Evolutionary conservation across 2,113 vertebrate genomes (phyloP), one percentile per base, ranked within the genome.

Genomic region (Myrmecophaga tridactyla): DNA sequence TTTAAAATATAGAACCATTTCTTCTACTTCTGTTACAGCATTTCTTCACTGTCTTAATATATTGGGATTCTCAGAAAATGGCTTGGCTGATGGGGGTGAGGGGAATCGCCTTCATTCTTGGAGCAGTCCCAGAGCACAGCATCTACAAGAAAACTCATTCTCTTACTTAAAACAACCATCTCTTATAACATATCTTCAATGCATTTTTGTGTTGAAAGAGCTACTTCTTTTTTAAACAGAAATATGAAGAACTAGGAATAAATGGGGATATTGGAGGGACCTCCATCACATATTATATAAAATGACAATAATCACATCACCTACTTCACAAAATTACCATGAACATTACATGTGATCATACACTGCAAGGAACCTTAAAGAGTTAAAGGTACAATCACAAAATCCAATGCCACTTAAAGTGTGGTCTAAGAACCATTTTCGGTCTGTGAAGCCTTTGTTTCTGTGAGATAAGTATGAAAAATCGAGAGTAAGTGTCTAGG

Each of bases 401-500:
- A 51, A 94, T 31, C 4, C 56, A 29, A n/a, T 43, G 63, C 69
- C 51, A 69, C 51, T 69, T 21, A 34, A 29, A 81, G 6, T 34
- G 29, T 43, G 36, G 60, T 81, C 31, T 48, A 21, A 72, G 21
- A 21, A 67, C 46, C 27, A 15, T 34, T 86, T 63, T 51, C 7
- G n/a, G 23, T 63, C 41, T 83, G 43, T n/a, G 25, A 92, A 76
- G 69, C 4, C n/a, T 81, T 34, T 78, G 25, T 65, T 65, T 93
- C 43, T 67, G 43, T 53, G 63, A 63, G 62, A 51, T n/a, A 97
- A 84, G 25, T 65, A 92, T 39, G n/a, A 88, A 94, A 92, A 88
- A 67, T 46, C 60, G n/a, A 93, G 31, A 73, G n/a, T 84, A 20
- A 81, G 11, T 10, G 41, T 81, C 90, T 94, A 92, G 76, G 82